Conservation (phyloP, 2,113 vertebrate genomes). For the Salvator merianae region DNA sequence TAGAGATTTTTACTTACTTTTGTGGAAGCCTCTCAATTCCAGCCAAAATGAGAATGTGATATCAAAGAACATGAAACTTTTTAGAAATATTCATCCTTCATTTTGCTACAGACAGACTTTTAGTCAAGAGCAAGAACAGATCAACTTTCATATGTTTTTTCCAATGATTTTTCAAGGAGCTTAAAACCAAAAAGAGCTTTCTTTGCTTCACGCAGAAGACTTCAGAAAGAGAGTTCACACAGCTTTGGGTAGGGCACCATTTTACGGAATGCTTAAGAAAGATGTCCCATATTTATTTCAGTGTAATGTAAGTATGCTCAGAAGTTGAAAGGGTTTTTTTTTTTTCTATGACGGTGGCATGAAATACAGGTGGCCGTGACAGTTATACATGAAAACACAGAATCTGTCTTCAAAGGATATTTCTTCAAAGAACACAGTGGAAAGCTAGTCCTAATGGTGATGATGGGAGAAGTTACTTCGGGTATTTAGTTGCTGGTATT, state of each 20-base stretch:
- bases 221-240: no score
- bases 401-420: neutral
- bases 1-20: neutral
- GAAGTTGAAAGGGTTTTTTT: neutral
- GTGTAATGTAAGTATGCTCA: neutral
- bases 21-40: neutral
- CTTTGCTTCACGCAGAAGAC: neutral
- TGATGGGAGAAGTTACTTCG: neutral
- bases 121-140: neutral
- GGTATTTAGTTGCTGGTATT: neutral
- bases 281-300: neutral
- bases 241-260: no score
- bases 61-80: neutral
- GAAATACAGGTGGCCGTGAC: conserved; percentile 8
- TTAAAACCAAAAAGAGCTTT: neutral
- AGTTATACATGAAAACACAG: neutral
- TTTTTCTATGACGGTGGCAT: neutral
- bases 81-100: neutral
- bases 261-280: neutral
- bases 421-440: neutral
- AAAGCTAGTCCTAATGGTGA: neutral
- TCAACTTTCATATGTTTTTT: neutral
- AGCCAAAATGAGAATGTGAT: neutral
- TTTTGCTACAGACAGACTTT: neutral
- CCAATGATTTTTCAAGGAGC: neutral